Evolutionary conservation across 1,140 invertebrate species (phyloP).

Genomic region (Varroa destructor): DNA sequence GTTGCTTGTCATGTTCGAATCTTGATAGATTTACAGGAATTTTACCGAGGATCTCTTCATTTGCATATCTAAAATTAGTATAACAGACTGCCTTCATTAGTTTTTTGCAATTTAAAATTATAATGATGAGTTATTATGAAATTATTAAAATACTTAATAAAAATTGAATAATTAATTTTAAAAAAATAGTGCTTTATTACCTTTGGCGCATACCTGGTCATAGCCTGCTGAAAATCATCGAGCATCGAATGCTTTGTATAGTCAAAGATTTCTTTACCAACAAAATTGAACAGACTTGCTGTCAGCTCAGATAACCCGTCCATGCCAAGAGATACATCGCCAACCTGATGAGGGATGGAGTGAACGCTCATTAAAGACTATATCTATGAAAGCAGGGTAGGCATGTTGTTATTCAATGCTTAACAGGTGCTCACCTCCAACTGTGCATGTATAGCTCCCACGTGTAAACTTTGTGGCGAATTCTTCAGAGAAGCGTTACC

Average conservation of each 20-base stretch:
- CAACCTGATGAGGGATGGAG: slow-evolving; percentile 1
- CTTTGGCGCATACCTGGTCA: slow-evolving; percentile 8
- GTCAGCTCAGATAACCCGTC: slow-evolving; percentile 13
- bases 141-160: no score
- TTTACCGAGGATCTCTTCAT: slow-evolving; percentile 14
- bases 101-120: no score
- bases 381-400: not conserved
- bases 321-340: not conserved
- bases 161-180: no score
- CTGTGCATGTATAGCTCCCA: not conserved
- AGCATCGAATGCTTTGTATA: slow-evolving; percentile 26
- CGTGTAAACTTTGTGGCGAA: not conserved
- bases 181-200: no score
- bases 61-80: not conserved
- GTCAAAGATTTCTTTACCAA: slow-evolving; percentile 18
- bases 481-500: slow-evolving; percentile 24
- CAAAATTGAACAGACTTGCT: slow-evolving; percentile 4
- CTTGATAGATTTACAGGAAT: slow-evolving; percentile 12
- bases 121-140: no score
- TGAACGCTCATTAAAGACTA: not conserved
- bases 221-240: slow-evolving; percentile 4
- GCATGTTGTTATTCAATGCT: not conserved
- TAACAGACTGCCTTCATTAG: no score
- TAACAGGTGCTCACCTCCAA: not conserved
- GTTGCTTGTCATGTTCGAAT: slow-evolving; percentile 2